Evolutionary conservation across 2,797 vertebrate species (phyloP).

Genomic region (Antennarius maculatus): DNA sequence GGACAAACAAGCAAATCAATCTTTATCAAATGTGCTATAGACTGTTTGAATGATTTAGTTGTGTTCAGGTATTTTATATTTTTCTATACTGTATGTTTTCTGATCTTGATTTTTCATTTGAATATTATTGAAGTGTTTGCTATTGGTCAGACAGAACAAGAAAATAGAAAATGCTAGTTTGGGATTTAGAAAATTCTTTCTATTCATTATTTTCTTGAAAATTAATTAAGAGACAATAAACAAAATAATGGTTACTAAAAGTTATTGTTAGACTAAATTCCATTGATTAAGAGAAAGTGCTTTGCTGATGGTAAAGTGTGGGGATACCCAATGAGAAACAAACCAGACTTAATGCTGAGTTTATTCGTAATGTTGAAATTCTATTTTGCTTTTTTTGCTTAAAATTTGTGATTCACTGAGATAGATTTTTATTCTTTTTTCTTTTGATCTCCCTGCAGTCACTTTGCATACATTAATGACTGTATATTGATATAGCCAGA

Average conservation of each 20-base stretch:
- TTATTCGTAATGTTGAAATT: background rate
- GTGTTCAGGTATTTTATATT: no score
- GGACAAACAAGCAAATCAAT: no score
- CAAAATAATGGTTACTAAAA: background rate
- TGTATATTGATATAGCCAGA: slow-evolving; percentile 12
- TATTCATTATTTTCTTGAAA: background rate
- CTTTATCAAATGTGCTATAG: no score
- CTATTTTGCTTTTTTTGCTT: slow-evolving; percentile 2
- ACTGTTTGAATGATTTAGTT: no score
- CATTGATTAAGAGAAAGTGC: background rate
- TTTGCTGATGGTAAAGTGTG: background rate
- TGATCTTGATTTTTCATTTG: no score
- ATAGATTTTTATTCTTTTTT: background rate
- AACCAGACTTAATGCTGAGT: background rate
- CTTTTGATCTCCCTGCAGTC: background rate
- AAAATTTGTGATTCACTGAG: background rate
- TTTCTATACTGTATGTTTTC: no score
- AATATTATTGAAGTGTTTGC: no score
- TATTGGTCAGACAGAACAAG: no score
- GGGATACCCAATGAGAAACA: background rate
- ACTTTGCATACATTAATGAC: slow-evolving; percentile 9
- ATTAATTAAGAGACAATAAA: background rate
- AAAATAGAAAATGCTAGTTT: no score
- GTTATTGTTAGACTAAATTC: background rate
- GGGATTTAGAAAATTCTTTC: no score